Evolutionary conservation across 2,888 invertebrate genomes (phyloP).

Genomic region (Drosophila nigritarsus): DNA sequence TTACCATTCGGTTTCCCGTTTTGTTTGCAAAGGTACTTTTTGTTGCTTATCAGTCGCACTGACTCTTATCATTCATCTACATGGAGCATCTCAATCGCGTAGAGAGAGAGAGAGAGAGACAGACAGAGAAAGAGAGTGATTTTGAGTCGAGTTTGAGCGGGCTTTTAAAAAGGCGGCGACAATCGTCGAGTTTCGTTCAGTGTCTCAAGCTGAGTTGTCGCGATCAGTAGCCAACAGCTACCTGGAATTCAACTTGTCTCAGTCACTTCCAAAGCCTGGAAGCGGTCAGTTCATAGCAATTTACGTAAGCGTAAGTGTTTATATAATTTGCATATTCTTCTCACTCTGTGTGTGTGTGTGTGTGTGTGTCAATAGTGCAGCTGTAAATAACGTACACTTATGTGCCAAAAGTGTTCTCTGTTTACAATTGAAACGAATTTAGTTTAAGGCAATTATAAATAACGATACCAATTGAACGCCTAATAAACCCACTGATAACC

Average conservation of each 20-base stretch:
- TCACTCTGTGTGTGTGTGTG: conserved; percentile 6
- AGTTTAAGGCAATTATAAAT: conserved; percentile 4
- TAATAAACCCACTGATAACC: conserved; percentile 8
- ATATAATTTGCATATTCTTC: conserved; percentile 34
- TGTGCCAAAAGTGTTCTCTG: conserved; percentile 11
- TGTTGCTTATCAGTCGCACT: conserved; percentile 41
- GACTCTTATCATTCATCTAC: conserved; percentile 54
- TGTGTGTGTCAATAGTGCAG: conserved; percentile 11
- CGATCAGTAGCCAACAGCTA: conserved; percentile 32
- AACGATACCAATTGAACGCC: conserved; percentile 21
- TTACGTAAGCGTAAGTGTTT: conserved; percentile 54
- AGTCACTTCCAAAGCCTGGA: conserved; percentile 34
- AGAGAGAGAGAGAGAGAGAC: conserved; percentile 10
- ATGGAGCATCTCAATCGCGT: neutral
- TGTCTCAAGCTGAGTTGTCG: conserved; percentile 54
- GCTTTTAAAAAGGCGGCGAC: conserved; percentile 61
- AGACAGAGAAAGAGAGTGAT: conserved; percentile 8
- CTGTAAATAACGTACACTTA: neutral
- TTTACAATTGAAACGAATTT: conserved; percentile 30
- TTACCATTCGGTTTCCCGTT: conserved; percentile 47
- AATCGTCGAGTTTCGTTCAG: conserved; percentile 59
- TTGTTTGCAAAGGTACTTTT: conserved; percentile 43
- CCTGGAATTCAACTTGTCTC: conserved; percentile 11
- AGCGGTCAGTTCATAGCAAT: conserved; percentile 37
- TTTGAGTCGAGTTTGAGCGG: conserved; percentile 23